Evolutionary conservation across 2,113 vertebrate genomes (phyloP).

Genomic region (Cariama cristata): DNA sequence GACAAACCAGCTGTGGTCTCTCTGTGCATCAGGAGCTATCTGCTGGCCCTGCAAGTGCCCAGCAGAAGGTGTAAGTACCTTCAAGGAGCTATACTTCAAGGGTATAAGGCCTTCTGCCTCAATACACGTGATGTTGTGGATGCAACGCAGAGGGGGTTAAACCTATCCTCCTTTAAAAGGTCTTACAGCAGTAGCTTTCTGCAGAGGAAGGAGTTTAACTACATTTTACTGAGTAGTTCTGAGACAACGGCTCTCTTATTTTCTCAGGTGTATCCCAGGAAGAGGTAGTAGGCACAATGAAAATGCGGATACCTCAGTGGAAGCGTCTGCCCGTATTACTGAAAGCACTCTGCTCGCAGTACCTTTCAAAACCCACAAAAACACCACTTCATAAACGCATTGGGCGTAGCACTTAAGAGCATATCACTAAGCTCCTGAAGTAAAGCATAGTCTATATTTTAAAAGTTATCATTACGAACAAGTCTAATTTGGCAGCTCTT

Average conservation of each 20-base stretch:
- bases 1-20: background rate
- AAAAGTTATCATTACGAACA: background rate
- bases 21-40: background rate
- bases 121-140: background rate
- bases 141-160: background rate
- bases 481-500: background rate
- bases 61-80: background rate
- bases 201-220: background rate
- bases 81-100: background rate
- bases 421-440: background rate
- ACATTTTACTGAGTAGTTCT: background rate
- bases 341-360: too few species aligned
- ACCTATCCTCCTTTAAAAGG: background rate
- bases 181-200: background rate
- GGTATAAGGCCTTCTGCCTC: background rate
- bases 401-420: background rate
- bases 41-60: background rate
- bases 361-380: background rate
- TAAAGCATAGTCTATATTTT: background rate
- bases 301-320: background rate
- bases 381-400: background rate
- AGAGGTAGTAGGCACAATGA: background rate
- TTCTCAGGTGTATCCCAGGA: background rate
- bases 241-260: background rate
- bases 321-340: background rate